Evolutionary conservation across 2,113 vertebrate species (phyloP).

Genomic region (Sander vitreus): DNA sequence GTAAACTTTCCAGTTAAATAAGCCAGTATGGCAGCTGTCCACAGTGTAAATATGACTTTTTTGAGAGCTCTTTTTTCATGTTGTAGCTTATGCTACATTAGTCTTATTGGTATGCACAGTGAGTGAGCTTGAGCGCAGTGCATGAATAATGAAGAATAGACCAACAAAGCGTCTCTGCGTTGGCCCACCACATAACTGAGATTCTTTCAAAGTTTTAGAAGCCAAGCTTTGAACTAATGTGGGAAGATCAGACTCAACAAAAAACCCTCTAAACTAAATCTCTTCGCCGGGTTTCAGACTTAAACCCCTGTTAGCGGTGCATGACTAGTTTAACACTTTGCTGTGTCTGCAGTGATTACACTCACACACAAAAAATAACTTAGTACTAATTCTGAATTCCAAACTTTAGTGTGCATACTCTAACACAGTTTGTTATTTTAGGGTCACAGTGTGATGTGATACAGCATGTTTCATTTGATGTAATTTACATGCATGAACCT

Average conservation of each 20-base stretch:
- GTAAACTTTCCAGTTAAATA: conserved; percentile 8
- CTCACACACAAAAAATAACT: conserved; percentile 26
- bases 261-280: conserved; percentile 54
- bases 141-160: conserved; percentile 63
- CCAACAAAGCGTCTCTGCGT: conserved; percentile 44
- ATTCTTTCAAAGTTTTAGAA: conserved; percentile 69
- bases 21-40: neutral
- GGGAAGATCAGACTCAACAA: conserved; percentile 65
- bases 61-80: conserved; percentile 27
- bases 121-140: conserved; percentile 30
- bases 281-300: conserved; percentile 48
- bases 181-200: conserved; percentile 54
- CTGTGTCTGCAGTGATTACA: conserved; percentile 49
- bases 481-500: conserved; percentile 44
- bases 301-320: conserved; percentile 44
- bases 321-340: conserved; percentile 53
- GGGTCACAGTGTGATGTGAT: conserved; percentile 9
- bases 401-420: neutral
- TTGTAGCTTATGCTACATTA: conserved; percentile 57
- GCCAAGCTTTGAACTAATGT: conserved; percentile 48
- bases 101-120: conserved; percentile 67
- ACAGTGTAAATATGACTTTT: conserved; percentile 4
- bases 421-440: conserved; percentile 32
- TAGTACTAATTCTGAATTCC: conserved; percentile 2
- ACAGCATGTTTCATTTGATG: conserved; percentile 49